Percentiles rank a stretch among this genome's conserved stretches.
These are phyloP conservation scores for Drosophila multiciliata DNA, from an alignment of 2,888 invertebrate genomes.

Conservation along the genomic window DNA sequence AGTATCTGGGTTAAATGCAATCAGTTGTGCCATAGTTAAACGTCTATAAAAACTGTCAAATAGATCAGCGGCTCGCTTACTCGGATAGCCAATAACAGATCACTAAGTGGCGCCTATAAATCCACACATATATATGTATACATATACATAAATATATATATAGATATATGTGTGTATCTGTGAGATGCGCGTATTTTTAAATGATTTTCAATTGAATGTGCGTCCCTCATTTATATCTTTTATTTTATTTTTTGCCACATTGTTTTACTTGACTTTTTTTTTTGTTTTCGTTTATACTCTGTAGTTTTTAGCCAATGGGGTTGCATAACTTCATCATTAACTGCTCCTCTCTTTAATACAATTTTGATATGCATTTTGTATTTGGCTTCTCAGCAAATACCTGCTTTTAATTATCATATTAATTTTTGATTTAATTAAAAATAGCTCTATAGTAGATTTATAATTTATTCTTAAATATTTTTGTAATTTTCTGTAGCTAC, in stretches of 20 bases:
- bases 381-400: neutral
- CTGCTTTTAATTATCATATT: neutral
- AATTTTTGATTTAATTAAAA: neutral
- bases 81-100: constrained; percentile 6
- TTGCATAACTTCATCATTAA: neutral
- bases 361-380: neutral
- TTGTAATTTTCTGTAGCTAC: neutral
- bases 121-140: constrained; percentile 14
- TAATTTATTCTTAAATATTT: neutral
- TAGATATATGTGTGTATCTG: constrained; percentile 26
- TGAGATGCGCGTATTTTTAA: constrained; percentile 47
- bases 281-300: constrained; percentile 15
- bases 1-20: constrained; percentile 51
- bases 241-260: constrained; percentile 12
- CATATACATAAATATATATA: constrained; percentile 26
- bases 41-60: constrained; percentile 28
- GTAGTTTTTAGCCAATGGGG: neutral
- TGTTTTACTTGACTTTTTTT: constrained; percentile 16
- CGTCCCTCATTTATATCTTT: constrained; percentile 26
- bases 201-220: constrained; percentile 73
- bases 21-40: constrained; percentile 22
- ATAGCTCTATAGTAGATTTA: neutral
- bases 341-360: neutral
- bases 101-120: constrained; percentile 48
- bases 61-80: constrained; percentile 4